Base-by-base conservation (phyloP, 2,113 vertebrate species). In the Rafetus swinhoei region DNA sequence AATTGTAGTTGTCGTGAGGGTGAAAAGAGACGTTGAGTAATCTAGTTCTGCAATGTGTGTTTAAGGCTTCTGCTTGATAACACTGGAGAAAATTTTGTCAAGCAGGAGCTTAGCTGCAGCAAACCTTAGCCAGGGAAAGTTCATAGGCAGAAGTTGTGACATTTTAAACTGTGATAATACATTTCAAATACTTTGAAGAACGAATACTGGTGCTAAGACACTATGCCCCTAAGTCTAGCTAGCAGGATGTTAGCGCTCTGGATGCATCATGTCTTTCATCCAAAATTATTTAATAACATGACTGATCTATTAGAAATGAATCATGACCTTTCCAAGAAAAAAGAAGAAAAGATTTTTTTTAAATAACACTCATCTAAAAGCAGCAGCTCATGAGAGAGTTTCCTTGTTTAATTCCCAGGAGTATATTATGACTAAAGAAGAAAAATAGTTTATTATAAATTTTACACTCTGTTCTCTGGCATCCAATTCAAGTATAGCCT, bases 11-110 rank as follows among this genome's bases (percentile, higher is more conserved):
- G 88, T 96, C 93, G 86, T 93, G 95, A 97, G 96, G 88, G 91
- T 93, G 87, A 97, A 92, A 45, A 95, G 97, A 98, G 95, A 97
- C 90, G 77, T 97, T 97, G 97, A 94, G 95, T 97, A 97, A 98
- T 95, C 95, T 74, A 94, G 88, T 93, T 96, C 93, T 21, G 76
- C 45, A 93, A 87, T 90, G 81, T 97, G 93, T 95, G 83, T 96
- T 97, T 97, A 95, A 98, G 94, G 83, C 85, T 97, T 93, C 87
- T 96, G 76, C 92, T 96, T 95, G 96, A 96, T 95, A 97, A 97
- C 93, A 96, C 92, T 84, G 94, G 90, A 90, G 87, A 96, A 97
- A 95, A 94, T 92, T 95, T 89, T 95, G 90, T 82, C 85, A 65
- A 92, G 80, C 35, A 79, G 65, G 35, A 62, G 32, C 72, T 93